Conservation (phyloP, 2,113 vertebrate genomes). For the Natator depressus region DNA sequence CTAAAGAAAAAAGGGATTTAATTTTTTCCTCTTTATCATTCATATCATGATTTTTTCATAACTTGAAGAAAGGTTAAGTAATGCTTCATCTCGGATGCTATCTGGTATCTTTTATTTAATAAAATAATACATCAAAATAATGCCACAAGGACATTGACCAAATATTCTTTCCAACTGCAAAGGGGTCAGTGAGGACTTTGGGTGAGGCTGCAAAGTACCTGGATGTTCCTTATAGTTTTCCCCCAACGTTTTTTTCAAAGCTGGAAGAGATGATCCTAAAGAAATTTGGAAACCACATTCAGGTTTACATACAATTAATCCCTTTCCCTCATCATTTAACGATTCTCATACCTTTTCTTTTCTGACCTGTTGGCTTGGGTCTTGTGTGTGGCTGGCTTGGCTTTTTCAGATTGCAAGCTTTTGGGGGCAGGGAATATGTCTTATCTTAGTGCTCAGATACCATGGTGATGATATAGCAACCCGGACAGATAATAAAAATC, state of each 20-base stretch:
- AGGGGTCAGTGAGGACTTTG: not conserved
- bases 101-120: not conserved
- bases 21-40: not conserved
- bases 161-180: not conserved
- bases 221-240: not conserved
- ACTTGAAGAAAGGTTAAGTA: not conserved
- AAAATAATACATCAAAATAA: not conserved
- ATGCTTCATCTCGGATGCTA: not conserved
- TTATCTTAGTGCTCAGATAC: not conserved
- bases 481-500: not conserved
- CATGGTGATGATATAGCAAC: rapidly evolving
- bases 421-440: rapidly evolving
- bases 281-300: not conserved
- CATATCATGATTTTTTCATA: not conserved
- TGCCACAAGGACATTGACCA: not conserved
- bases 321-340: not conserved
- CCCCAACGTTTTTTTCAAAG: not conserved
- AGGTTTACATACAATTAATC: rapidly evolving
- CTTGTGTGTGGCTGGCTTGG: not conserved
- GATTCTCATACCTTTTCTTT: not conserved
- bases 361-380: rapidly evolving
- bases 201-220: not conserved
- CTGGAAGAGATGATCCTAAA: rapidly evolving
- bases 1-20: not conserved
- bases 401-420: not conserved